Conservation (phyloP, 2,797 vertebrate genomes). For the Brachyrhaphis roseni region DNA sequence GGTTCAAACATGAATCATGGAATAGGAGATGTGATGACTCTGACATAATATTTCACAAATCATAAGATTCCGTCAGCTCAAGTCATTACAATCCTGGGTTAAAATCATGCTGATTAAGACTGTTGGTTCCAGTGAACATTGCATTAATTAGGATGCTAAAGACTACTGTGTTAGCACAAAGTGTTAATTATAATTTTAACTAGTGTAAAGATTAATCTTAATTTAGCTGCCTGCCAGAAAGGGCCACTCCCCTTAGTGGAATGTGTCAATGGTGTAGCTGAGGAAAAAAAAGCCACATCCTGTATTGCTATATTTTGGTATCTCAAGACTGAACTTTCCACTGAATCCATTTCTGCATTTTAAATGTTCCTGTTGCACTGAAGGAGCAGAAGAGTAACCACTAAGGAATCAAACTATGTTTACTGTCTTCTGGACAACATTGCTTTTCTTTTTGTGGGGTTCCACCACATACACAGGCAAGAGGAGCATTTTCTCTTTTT, state of each 20-base stretch:
- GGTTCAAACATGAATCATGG: constrained; percentile 36
- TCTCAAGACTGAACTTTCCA: neutral
- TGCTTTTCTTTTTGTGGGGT: constrained; percentile 34
- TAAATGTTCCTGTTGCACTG: neutral
- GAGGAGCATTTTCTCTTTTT: neutral
- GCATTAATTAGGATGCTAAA: too few species aligned
- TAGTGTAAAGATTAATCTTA: too few species aligned
- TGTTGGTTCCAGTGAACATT: too few species aligned
- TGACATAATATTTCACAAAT: constrained; percentile 11
- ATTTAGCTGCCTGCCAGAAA: neutral
- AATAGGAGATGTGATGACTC: fast-evolving
- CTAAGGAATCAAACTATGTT: constrained; percentile 19
- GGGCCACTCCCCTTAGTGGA: too few species aligned
- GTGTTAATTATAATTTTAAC: neutral
- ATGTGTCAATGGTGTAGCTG: neutral
- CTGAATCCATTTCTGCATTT: constrained; percentile 1
- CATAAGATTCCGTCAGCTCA: neutral
- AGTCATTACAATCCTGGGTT: neutral
- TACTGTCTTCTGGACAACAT: constrained; percentile 37
- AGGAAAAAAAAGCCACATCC: fast-evolving
- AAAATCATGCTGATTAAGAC: neutral
- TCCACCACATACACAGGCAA: constrained; percentile 34
- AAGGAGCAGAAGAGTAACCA: neutral
- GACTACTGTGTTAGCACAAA: too few species aligned
- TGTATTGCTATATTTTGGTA: neutral